These are phyloP conservation scores for Pristionchus arcanus DNA, from an alignment of 2,888 invertebrate genomes.

Conservation along the genomic window DNA sequence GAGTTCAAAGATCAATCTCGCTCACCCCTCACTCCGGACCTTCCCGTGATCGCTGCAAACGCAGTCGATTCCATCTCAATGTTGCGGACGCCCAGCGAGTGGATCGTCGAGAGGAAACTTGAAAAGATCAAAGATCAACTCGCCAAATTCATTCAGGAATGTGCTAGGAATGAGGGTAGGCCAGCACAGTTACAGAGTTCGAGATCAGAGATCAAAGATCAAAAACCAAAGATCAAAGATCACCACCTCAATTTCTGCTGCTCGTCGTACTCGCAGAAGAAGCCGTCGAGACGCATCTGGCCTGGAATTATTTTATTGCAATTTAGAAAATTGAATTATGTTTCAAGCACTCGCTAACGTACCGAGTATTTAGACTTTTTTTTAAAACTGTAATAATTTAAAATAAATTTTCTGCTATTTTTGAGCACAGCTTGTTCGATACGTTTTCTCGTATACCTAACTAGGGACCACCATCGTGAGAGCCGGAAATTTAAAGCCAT, in stretches of 20 bases:
- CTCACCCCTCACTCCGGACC: constrained; percentile 83
- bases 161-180: neutral
- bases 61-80: constrained; percentile 94
- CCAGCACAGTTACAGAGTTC: neutral
- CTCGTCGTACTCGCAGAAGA: constrained; percentile 94
- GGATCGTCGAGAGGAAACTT: constrained; percentile 88
- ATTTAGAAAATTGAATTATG: neutral
- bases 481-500: no score
- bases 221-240: neutral
- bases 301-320: constrained; percentile 82
- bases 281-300: constrained; percentile 95
- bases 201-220: neutral
- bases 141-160: neutral
- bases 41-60: constrained; percentile 93
- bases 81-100: constrained; percentile 88
- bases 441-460: no score
- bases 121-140: neutral
- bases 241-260: constrained; percentile 86
- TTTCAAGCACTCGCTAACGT: neutral
- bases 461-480: no score
- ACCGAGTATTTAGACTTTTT: neutral
- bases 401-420: no score
- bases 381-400: no score
- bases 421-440: no score
- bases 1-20: constrained; percentile 4